Conservation (phyloP, 2,888 invertebrate species). For the Bruchidius siliquastri region DNA sequence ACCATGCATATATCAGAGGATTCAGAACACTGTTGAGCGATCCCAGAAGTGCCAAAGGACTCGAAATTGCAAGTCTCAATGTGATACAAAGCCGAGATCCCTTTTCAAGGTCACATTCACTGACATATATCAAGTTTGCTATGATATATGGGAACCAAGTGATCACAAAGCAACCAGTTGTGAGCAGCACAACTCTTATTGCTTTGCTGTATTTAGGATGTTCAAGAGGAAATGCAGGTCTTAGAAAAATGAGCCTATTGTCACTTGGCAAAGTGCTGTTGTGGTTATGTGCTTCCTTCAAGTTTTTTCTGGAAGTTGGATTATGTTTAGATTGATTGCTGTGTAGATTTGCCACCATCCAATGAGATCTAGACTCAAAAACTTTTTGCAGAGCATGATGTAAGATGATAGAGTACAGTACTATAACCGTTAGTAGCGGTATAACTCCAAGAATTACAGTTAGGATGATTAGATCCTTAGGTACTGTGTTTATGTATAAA, state of each 20-base stretch:
- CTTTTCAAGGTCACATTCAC: constrained; percentile 29
- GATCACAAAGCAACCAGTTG: constrained; percentile 56
- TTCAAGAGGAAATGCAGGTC: not conserved
- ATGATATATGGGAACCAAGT: constrained; percentile 63
- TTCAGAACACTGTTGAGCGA: constrained; percentile 59
- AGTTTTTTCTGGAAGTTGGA: not conserved
- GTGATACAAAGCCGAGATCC: constrained; percentile 46
- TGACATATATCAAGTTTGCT: constrained; percentile 53
- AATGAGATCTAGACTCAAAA: constrained; percentile 35
- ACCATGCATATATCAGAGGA: constrained; percentile 66
- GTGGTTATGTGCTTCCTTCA: not conserved
- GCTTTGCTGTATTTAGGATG: constrained; percentile 49
- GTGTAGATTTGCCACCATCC: not conserved
- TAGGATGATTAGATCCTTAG: constrained; percentile 52
- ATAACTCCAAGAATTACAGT: constrained; percentile 54
- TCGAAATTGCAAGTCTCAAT: constrained; percentile 51
- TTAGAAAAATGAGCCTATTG: not conserved
- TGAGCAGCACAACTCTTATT: constrained; percentile 58
- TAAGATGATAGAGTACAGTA: constrained; percentile 57
- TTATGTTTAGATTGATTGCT: not conserved
- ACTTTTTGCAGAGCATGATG: constrained; percentile 55
- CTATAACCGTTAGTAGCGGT: constrained; percentile 47
- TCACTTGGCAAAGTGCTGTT: not conserved
- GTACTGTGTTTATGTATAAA: constrained; percentile 56
- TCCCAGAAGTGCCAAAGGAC: constrained; percentile 57